Evolutionary conservation across 35 echinoderm and acorn worm species (phyloP).

Genomic region (Strongylocentrotus purpuratus): DNA sequence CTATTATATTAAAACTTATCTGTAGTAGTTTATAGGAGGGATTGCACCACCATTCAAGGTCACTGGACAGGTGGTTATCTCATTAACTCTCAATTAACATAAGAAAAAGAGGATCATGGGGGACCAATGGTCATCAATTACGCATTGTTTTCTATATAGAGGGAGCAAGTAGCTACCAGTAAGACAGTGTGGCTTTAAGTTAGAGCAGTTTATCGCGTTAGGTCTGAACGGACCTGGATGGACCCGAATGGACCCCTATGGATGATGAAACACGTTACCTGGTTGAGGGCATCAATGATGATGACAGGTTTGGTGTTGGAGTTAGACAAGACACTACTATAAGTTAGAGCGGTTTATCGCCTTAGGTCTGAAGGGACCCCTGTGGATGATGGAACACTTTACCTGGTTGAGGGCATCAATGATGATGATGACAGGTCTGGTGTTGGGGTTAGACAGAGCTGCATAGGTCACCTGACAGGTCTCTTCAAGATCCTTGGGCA

Average conservation of each 20-base stretch:
- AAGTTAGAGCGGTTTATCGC: neutral
- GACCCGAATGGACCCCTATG: neutral
- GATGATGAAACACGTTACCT: conserved; percentile 55
- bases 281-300: conserved; percentile 84
- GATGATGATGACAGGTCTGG: conserved; percentile 72
- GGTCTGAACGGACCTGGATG: too few relatives aligned
- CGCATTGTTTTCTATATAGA: too few relatives aligned
- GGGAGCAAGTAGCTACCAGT: too few relatives aligned
- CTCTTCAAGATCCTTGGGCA: conserved; percentile 84
- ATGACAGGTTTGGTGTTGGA: conserved; percentile 72
- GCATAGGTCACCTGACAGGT: conserved; percentile 66
- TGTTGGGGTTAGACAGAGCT: conserved; percentile 73
- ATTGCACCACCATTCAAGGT: too few relatives aligned
- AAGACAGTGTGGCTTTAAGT: too few relatives aligned
- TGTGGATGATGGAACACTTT: neutral
- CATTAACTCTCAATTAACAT: too few relatives aligned
- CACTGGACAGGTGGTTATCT: too few relatives aligned
- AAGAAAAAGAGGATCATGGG: too few relatives aligned
- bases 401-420: conserved; percentile 93
- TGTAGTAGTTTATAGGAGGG: too few relatives aligned
- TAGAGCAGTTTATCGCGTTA: neutral
- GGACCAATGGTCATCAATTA: too few relatives aligned
- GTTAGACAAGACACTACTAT: too few relatives aligned
- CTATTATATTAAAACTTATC: too few relatives aligned
- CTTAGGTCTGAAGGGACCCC: neutral